Conservation (phyloP, 1,140 invertebrate genomes). For the Apolygus lucorum region DNA sequence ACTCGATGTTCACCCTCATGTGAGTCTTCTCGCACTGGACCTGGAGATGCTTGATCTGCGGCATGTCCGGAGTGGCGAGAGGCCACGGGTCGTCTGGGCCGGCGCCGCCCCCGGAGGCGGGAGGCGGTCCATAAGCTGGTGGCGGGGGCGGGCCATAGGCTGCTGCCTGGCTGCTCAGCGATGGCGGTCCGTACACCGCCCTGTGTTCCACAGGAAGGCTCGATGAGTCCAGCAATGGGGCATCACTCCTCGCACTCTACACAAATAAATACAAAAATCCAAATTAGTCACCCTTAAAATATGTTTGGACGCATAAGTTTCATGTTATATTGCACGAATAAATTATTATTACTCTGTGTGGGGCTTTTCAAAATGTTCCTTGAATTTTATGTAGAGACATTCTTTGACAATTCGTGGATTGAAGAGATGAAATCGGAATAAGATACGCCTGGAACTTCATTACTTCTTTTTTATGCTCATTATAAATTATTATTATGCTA, state of each 20-base stretch:
- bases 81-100: constrained; percentile 64
- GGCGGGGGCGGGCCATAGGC: constrained; percentile 27
- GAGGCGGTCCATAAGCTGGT: constrained; percentile 41
- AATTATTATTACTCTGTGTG: too few species aligned
- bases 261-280: constrained; percentile 19
- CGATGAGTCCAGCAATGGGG: constrained; percentile 31
- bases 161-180: constrained; percentile 12
- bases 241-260: constrained; percentile 34
- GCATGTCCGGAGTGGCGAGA: constrained; percentile 70
- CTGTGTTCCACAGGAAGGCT: constrained; percentile 35
- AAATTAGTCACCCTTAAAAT: too few species aligned
- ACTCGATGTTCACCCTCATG: constrained; percentile 86
- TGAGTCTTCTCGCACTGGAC: constrained; percentile 90
- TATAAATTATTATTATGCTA: too few species aligned
- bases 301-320: too few species aligned
- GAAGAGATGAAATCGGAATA: too few species aligned
- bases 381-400: too few species aligned
- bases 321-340: too few species aligned
- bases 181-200: constrained; percentile 35
- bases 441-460: too few species aligned
- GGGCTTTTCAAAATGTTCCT: too few species aligned
- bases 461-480: too few species aligned
- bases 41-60: constrained; percentile 81
- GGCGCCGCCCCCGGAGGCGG: constrained; percentile 32
- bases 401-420: too few species aligned